Evolutionary conservation across 37 sponge, comb jelly and placozoan genomes (phyloP), one percentile per base, ranked within the genome.

Genomic region (Oopsacas minuta): DNA sequence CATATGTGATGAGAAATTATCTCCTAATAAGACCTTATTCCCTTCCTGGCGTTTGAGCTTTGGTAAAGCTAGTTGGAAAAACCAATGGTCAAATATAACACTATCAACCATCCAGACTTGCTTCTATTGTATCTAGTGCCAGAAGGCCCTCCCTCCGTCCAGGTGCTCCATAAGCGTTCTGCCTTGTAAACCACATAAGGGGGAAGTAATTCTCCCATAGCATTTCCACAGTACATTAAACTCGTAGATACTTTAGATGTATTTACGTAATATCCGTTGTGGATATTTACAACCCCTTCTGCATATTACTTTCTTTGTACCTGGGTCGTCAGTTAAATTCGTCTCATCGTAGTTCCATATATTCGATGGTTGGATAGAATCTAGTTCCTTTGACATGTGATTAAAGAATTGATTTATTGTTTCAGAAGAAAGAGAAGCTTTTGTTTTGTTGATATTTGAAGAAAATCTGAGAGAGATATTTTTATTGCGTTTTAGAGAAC

Each of bases 141-240:
- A 12, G 75, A 61, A 32, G 75, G 75, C 22, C 75, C 75, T 32
- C 75, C 75, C 75, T 61, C 75, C 75, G 75, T 42, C 75, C 75
- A 61, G 22, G 75, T 61, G 75, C 22, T 61, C 75, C 75, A 61
- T 12, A 61, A 61, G 75, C 28, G 75, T 3, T 3, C 75, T 12
- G 75, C 75, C 49, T 61, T 61, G 75, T 61, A 61, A 61, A 61
- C 75, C 75, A 61, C 75, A 61, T 61, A 61, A 61, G 75, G 75
- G 75, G 75, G 75, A 7, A 61, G 30, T 61, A 61, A 61, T 61
- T 61, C 75, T 61, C 75, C 75, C 75, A 61, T 12, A 61, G 75
- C 75, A n/a, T 61, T 61, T 12, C 75, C 75, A 61, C 75, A 61
- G 22, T 61, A 61, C 75, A 61, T 61, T 61, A 61, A 32, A 61